A percentile compares a stretch with the other conserved stretches of the same genome.
phyloP scores from a whole-genome alignment of 2,888 invertebrate species.

The Dasypogon diadema region DNA sequence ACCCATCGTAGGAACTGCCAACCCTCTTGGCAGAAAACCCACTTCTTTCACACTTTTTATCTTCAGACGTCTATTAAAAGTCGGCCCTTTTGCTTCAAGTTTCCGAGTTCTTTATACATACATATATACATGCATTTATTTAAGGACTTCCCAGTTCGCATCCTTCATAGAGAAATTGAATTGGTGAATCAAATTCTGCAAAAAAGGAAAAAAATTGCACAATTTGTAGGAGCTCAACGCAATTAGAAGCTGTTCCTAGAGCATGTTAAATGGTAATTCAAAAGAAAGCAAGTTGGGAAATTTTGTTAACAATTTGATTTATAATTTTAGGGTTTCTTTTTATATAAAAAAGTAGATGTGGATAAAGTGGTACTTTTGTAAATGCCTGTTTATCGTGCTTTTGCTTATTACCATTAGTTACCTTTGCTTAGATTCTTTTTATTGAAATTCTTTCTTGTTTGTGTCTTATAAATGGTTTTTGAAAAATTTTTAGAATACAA shows the following conservation, averaged over 20 bases:
- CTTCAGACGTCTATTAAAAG: background rate
- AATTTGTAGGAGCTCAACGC: background rate
- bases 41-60: background rate
- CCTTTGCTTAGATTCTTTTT: too few relatives aligned
- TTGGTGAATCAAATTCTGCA: background rate
- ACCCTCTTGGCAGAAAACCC: background rate
- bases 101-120: too few relatives aligned
- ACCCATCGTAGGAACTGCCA: background rate
- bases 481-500: too few relatives aligned
- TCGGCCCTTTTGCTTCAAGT: background rate
- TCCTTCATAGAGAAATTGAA: background rate
- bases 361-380: too few relatives aligned
- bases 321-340: too few relatives aligned
- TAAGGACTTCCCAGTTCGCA: too few relatives aligned
- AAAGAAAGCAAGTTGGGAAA: background rate
- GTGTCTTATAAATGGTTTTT: too few relatives aligned
- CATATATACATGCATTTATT: too few relatives aligned
- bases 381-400: too few relatives aligned
- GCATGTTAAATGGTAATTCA: background rate
- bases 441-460: too few relatives aligned
- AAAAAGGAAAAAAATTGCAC: background rate
- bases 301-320: background rate
- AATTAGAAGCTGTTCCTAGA: background rate
- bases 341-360: too few relatives aligned
- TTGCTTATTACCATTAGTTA: too few relatives aligned